Base-by-base conservation (phyloP, 37 sponge, comb jelly and placozoan species). In the Ianthella basta region DNA sequence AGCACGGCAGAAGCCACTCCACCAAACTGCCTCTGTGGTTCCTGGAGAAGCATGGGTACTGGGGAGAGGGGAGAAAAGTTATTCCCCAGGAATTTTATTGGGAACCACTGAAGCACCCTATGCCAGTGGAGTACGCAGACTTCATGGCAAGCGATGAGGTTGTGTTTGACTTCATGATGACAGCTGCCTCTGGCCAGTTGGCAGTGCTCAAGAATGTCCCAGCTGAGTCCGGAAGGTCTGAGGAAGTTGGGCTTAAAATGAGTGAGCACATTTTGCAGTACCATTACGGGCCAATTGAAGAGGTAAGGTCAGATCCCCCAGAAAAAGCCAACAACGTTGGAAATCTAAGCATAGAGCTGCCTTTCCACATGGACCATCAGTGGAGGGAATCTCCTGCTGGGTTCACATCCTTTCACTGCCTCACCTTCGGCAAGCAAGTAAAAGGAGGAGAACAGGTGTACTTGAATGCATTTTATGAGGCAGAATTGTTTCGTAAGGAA, bases 1-100 rank as follows among this genome's bases (percentile, higher is more conserved):
- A 92, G 86, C 18, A 88, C 88, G 19, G 88, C 88, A 40, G 75
- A 78, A 19, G 83, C 86, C 0, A 86, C 86, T 25, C 86, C 86
- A 53, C 16, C 18, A 15, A 18, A 56, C 59, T 56, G 15, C 59
- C 59, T 56, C 59, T 56, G 15, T 15, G 16, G 16, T 56, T 15
- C 16, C 59, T 56, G 59, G 18, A 56, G 18, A 56, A 18, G 18
- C 15, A 18, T 18, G 16, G 18, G 59, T 56, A 56, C 59, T 15
- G 59, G 15, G 59, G 18, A 18, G 16, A 56, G 15, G 59, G 15
- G 16, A 15, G 15, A 18, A 56, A 56, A 15, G 59, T 18, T 15
- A 15, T 19, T 56, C 15, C 16, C 15, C 16, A 56, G 18, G 18
- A 56, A 19, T 19, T 18, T 30, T 8, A 64, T 29, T 8, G 29